Base-by-base conservation (phyloP, 2,113 vertebrate species). In the Urocitellus parryii region DNA sequence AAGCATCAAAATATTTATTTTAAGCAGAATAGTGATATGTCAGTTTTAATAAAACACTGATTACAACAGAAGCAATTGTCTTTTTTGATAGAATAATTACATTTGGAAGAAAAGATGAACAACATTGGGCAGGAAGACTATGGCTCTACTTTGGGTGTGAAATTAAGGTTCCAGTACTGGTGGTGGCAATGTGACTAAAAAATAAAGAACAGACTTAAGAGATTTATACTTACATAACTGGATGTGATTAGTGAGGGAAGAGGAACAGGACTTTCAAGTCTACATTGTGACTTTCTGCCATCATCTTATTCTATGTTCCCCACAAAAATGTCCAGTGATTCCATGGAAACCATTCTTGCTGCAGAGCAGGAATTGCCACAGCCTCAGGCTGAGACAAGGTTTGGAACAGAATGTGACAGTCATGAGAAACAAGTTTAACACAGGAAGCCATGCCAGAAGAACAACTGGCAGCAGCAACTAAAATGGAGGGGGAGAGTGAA, bases 381-480 rank as follows among this genome's bases (percentile, higher is more conserved):
- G 98, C 99, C 99, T 6, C 99, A 99, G 98, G 99, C 99, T 78
- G 99, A 99, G 98, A 99, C 99, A 96, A 99, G 99, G 96, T 99
- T 99, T 25, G 99, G 99, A 93, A 99, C 99, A 87, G 99, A 99
- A 97, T 99, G 99, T 0, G 99, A 99, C 98, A 99, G 99, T 0
- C 99, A 99, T 95, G 99, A 99, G 98, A 99, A 99, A 97, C 99
- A 99, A 88, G 99, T 98, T 99, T 99, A 95, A 98, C 99, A 27
- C 99, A 99, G 98, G 98, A 99, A 97, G 99, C 99, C 11, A 99
- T 99, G 8, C 22, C 65, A 32, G 99, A 99, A 98, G 14, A 48
- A 24, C n/a, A 39, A 6, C 48, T 87, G 84, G 25, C 4, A 8
- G 10, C 6, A 22, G 17, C 16, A 16, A 10, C 14, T 13, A 53